phyloP scores from a whole-genome alignment of 1,140 invertebrate species.

The Hylaeus anthracinus region DNA sequence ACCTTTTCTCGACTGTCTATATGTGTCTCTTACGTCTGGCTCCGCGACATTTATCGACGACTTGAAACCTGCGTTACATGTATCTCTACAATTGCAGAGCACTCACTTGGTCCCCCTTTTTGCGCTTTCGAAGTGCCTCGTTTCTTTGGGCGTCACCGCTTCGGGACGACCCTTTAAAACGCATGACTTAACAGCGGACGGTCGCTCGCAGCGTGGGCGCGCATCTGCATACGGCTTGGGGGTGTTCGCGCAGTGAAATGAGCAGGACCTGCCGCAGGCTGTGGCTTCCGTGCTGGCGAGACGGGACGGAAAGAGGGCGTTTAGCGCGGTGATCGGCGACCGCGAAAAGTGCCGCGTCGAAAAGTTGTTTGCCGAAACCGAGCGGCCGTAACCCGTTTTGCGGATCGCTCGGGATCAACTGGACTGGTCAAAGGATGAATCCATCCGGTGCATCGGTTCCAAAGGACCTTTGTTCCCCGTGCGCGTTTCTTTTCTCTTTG shows the following conservation, averaged over 20 bases:
- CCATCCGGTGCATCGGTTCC: neutral
- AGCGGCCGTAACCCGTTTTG: conserved; percentile 20
- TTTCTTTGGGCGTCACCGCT: neutral
- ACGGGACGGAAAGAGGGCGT: neutral
- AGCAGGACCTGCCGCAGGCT: conserved; percentile 18
- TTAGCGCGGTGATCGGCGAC: conserved; percentile 20
- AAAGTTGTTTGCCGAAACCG: conserved; percentile 45
- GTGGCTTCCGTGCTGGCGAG: neutral
- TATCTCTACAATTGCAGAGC: no score
- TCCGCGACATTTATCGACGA: no score
- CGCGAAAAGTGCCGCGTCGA: conserved; percentile 38
- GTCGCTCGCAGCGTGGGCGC: conserved; percentile 20
- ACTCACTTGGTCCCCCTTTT: no score
- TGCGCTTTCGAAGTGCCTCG: no score
- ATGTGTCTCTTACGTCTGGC: no score
- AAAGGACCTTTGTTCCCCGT: conserved; percentile 16
- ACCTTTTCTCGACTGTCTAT: no score
- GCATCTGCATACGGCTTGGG: conserved; percentile 25
- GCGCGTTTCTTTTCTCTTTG: conserved; percentile 18
- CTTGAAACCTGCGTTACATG: no score
- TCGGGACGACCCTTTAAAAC: neutral
- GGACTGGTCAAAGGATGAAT: conserved; percentile 21
- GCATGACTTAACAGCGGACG: conserved; percentile 19
- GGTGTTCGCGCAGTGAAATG: conserved; percentile 32
- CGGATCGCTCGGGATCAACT: neutral